A percentile compares a stretch with the other conserved stretches of the same genome.
These are phyloP conservation scores for Drosophila albomicans DNA, from an alignment of 1,140 invertebrate species.

Conservation along the genomic window DNA sequence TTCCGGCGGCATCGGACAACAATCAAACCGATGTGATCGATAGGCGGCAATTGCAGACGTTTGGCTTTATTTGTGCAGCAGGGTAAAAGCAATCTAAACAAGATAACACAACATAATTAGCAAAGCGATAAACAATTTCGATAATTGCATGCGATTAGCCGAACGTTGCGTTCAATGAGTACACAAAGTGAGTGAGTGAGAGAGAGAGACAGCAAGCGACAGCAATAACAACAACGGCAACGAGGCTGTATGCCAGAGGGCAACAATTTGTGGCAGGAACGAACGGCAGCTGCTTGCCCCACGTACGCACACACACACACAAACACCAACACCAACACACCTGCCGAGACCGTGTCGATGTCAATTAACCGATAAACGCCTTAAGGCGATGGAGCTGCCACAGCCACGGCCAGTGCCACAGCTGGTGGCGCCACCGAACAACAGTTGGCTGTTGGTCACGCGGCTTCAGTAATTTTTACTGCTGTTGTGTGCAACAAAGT, in stretches of 20 bases:
- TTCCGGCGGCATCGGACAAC: no score
- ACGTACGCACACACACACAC: neutral
- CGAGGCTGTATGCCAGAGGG: slow-evolving; percentile 7
- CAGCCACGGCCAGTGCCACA: neutral
- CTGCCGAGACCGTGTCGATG: slow-evolving; percentile 23
- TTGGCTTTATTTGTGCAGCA: slow-evolving; percentile 7
- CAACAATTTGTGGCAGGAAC: slow-evolving; percentile 21
- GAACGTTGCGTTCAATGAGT: slow-evolving; percentile 8
- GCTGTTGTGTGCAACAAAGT: slow-evolving; percentile 40
- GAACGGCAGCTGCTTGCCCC: slow-evolving; percentile 8
- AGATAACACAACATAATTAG: slow-evolving; percentile 38
- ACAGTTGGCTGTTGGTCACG: no score
- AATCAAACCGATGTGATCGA: no score
- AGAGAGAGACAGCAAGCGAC: neutral
- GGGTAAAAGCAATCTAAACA: slow-evolving; percentile 7
- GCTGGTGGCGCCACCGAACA: neutral
- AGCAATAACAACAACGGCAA: neutral
- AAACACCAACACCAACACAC: neutral
- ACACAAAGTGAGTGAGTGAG: no score
- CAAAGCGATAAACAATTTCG: slow-evolving; percentile 47
- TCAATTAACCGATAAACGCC: slow-evolving; percentile 68
- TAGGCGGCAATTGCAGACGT: neutral
- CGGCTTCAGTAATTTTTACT: slow-evolving; percentile 15
- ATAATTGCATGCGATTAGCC: slow-evolving; percentile 45
- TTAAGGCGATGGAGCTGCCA: slow-evolving; percentile 42